Evolutionary conservation across 2,113 vertebrate species (phyloP).

Genomic region (Chloropsis hardwickii): DNA sequence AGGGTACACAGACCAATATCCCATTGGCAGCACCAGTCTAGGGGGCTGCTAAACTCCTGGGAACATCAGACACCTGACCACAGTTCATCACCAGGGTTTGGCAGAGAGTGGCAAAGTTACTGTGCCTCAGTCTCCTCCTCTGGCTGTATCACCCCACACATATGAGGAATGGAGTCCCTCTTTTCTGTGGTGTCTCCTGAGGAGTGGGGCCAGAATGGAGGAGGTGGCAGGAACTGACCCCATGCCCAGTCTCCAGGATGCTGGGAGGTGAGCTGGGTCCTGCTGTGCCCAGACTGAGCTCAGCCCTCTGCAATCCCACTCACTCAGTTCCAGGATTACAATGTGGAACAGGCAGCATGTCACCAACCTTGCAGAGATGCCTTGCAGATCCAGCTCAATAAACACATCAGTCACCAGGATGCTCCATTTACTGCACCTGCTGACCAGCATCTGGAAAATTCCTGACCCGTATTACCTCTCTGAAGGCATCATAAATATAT

Average conservation of each 20-base stretch:
- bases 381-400: neutral
- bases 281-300: neutral
- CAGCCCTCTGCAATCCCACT: neutral
- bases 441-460: neutral
- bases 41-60: neutral
- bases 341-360: rapidly evolving
- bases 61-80: rapidly evolving
- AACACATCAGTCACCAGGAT: neutral
- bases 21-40: too few relatives aligned
- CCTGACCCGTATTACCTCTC: rapidly evolving
- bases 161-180: rapidly evolving
- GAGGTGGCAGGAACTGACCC: neutral
- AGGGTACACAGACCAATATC: neutral
- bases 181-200: neutral
- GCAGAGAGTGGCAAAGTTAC: neutral
- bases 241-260: rapidly evolving
- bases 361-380: neutral
- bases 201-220: neutral
- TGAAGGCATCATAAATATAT: neutral
- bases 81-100: neutral
- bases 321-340: neutral
- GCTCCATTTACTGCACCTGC: neutral
- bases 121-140: neutral
- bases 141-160: neutral
- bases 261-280: neutral